Evolutionary conservation across 2,113 vertebrate species (phyloP).

Genomic region (Prunella fulvescens): DNA sequence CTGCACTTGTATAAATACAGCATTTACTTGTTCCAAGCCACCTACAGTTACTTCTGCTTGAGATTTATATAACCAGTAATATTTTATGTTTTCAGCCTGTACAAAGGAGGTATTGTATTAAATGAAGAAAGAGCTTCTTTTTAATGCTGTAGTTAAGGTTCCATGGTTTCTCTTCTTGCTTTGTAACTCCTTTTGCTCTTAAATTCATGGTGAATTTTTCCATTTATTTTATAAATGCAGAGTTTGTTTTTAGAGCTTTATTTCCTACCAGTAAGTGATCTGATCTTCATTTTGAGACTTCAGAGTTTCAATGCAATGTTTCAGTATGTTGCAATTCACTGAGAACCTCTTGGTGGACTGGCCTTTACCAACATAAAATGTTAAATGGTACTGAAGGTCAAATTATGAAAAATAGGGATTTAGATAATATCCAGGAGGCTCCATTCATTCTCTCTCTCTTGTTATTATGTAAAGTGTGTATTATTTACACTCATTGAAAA

Average conservation of each 20-base stretch:
- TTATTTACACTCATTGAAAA: fast-evolving
- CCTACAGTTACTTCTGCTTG: constrained; percentile 9
- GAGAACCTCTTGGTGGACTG: not conserved
- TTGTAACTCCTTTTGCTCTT: not conserved
- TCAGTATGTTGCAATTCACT: not conserved
- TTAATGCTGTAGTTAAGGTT: not conserved
- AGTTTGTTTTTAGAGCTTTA: not conserved
- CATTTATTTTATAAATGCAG: not conserved
- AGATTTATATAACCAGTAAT: constrained; percentile 1
- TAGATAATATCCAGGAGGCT: not conserved
- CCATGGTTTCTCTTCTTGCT: not conserved
- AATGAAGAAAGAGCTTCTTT: not conserved
- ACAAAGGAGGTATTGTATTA: not conserved
- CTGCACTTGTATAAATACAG: constrained; percentile 5
- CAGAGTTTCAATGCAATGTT: not conserved
- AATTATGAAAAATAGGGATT: not conserved
- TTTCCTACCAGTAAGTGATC: not conserved
- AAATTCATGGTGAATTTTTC: not conserved
- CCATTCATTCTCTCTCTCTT: not conserved
- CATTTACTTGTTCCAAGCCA: constrained; percentile 32
- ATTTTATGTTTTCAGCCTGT: not conserved
- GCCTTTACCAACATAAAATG: not conserved
- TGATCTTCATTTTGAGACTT: not conserved
- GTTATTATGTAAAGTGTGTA: not conserved
- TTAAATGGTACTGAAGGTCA: not conserved